phyloP scores from a whole-genome alignment of 2,797 vertebrate genomes.

The Xyrichtys novacula region DNA sequence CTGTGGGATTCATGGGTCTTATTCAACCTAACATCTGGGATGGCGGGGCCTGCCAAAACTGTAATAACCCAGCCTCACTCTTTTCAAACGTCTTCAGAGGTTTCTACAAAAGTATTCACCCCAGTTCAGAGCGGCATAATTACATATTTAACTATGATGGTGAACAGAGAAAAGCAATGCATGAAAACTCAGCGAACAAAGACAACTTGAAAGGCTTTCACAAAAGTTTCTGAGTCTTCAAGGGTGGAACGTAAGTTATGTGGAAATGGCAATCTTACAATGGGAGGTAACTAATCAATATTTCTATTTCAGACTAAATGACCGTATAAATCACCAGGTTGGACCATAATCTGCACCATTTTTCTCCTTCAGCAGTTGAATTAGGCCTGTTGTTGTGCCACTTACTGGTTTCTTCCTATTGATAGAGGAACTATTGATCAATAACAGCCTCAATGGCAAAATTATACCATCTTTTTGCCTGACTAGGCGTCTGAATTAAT shows the following conservation, averaged over 20 bases:
- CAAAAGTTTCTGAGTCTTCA: not conserved
- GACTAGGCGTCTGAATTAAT: too few species aligned
- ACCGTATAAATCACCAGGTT: too few species aligned
- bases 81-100: slow-evolving; percentile 17
- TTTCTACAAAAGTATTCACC: slow-evolving; percentile 19
- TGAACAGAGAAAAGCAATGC: not conserved
- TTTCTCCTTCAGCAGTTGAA: not conserved
- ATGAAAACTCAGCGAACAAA: not conserved
- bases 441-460: too few species aligned
- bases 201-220: not conserved
- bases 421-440: not conserved
- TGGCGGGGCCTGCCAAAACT: slow-evolving; percentile 37
- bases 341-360: too few species aligned
- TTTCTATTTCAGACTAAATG: not conserved
- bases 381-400: not conserved
- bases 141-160: slow-evolving; percentile 10
- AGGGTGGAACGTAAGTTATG: not conserved
- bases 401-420: not conserved
- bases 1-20: slow-evolving; percentile 34
- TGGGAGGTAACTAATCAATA: not conserved
- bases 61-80: slow-evolving; percentile 33
- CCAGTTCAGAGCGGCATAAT: slow-evolving; percentile 14
- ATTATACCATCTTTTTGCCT: not conserved
- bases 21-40: slow-evolving; percentile 53
- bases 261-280: too few species aligned